Evolutionary conservation across 2,113 vertebrate species (phyloP), one percentile per base, ranked within the genome.

Genomic region (Osmerus eperlanus): DNA sequence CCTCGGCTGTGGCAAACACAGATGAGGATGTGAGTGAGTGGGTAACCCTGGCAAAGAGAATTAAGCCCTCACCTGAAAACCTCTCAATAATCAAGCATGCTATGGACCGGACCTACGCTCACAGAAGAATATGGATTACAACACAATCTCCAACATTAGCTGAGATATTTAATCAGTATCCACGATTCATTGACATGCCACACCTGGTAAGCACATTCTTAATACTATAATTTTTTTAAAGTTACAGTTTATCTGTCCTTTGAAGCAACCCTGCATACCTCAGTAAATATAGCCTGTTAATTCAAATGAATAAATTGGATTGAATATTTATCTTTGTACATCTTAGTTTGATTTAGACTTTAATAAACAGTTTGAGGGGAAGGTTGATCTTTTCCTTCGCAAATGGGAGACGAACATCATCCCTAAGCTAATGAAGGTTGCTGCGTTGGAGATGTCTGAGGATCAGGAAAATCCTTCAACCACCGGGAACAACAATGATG

Each of bases 321-420:
- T 25, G 25, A 25, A 25, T 73, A 19, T 16, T 21, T 73, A 66
- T 9, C 29, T 14, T 32, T 14, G 4, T 65, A 11, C n/a, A 25
- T 65, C 41, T 61, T 18, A 66, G 63, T 16, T 73, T 65, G 63
- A 73, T 18, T 56, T 36, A n/a, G 63, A 73, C n/a, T 73, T 73
- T 47, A 28, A 4, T 3, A 73, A 66, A 47, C 55, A 66, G 63
- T 66, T 58, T 59, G n/a, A 25, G 11, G 63, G 53, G 21, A 25
- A 25, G 25, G 25, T 16, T 6, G 62, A 66, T 18, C 52, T 73
- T 47, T 73, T 73, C 19, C 53, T 73, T 16, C 52, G 29, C n/a
- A 73, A 59, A 58, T 73, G 62, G 63, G 71, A 73, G 54, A 18
- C 18, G 54, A 32, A 16, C 19, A 58, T 56, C 19, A 41, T 72